Evolutionary conservation across 2,113 vertebrate species (phyloP), one percentile per base, ranked within the genome.

Genomic region (Rhabdornis inornatus): DNA sequence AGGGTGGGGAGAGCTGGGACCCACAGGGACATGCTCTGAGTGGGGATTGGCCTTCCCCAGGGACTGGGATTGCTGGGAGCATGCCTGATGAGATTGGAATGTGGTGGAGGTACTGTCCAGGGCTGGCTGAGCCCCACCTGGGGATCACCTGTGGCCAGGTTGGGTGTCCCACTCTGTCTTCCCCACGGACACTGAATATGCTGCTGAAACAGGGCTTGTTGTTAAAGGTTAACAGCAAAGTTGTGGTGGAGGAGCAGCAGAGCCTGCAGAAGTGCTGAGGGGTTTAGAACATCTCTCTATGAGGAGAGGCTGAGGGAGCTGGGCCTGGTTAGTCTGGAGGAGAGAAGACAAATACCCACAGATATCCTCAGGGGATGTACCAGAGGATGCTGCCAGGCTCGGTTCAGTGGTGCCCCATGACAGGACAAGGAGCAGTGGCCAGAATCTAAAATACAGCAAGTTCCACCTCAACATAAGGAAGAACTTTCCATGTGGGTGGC

Each of bases 391-490:
- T 75, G 52, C 60, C 50, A 30, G 8, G 2, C 24, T 64, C 23
- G 5, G 4, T 6, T 57, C 49, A 9, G 2, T n/a, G 70, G 19
- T 57, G 30, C 35, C 16, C 15, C 15, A 0, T 10, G 52, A 9
- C 30, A 50, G 42, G 44, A 44, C 44, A 68, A 22, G 37, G 44
- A 68, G 27, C 33, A 60, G 33, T 33, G 63, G 6, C 33, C 83
- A 60, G 18, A 39, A 52, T 15, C 22, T 28, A 15, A 60, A 87
- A 45, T 9, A 37, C 27, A 68, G 3, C 44, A 23, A 53, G 3
- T 69, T 87, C 55, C 39, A 39, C 23, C 33, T 69, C 27, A 44
- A 0, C 5, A 0, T 23, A 39, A 44, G 27, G 33, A 6, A 49
- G 35, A 20, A 2, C 24, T 57, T 56, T 3, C 5, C 22, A 6